A percentile compares a stretch with the other conserved stretches of the same genome.
Evolutionary conservation across 2,113 vertebrate genomes (phyloP).

Genomic region (Parus major): DNA sequence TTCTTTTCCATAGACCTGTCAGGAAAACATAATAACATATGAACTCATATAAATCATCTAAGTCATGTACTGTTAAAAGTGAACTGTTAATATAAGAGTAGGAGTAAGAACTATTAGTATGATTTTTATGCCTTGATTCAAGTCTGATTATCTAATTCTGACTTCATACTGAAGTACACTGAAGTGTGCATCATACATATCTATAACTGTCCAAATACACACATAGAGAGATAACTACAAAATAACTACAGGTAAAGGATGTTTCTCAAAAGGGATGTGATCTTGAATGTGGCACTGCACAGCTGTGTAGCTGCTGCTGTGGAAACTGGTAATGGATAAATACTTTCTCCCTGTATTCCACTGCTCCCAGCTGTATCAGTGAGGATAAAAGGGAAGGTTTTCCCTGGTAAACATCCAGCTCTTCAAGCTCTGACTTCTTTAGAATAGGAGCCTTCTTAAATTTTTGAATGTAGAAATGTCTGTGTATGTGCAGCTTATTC

Average conservation of each 20-base stretch:
- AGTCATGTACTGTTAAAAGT: not conserved
- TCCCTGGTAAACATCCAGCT: not conserved
- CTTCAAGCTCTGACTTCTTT: not conserved
- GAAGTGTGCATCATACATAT: no score
- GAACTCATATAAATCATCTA: not conserved
- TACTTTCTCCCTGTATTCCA: not conserved
- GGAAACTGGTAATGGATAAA: not conserved
- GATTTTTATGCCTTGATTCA: not conserved
- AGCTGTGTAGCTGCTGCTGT: not conserved
- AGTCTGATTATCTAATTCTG: not conserved
- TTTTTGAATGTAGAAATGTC: not conserved
- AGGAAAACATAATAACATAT: not conserved
- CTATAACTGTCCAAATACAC: not conserved
- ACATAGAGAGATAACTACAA: not conserved
- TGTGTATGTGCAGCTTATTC: not conserved
- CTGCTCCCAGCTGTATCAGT: not conserved
- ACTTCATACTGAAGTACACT: fast-evolving
- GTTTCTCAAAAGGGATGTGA: not conserved
- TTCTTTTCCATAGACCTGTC: fast-evolving
- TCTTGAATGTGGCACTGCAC: not conserved
- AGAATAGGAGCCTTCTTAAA: not conserved
- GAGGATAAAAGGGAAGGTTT: not conserved
- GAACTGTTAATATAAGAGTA: not conserved
- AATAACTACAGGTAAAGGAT: not conserved
- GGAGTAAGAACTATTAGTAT: not conserved